Evolutionary conservation across 1,140 invertebrate genomes (phyloP).

Genomic region (Microvelia longipes): DNA sequence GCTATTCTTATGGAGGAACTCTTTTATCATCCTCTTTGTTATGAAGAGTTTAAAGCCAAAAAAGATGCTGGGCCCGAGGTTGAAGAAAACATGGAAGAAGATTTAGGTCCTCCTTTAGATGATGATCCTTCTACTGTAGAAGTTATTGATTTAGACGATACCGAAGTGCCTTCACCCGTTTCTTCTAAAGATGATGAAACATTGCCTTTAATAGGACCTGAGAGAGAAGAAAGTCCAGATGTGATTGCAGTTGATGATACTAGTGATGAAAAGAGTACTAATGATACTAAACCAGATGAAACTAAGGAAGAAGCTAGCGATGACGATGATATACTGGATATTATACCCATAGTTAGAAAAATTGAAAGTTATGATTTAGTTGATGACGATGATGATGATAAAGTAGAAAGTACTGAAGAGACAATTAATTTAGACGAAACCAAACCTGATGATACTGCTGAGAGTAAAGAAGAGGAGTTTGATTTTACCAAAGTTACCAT

Average conservation of each 20-base stretch:
- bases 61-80: not conserved
- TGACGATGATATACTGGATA: constrained; percentile 13
- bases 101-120: not conserved
- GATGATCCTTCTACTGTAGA: not conserved
- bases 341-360: constrained; percentile 8
- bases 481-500: constrained; percentile 7
- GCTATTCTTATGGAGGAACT: constrained; percentile 60
- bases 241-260: not conserved
- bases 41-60: constrained; percentile 69
- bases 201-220: not conserved
- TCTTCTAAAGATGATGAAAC: not conserved
- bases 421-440: constrained; percentile 1
- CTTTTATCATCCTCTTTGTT: constrained; percentile 80
- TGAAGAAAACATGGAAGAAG: not conserved
- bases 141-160: not conserved
- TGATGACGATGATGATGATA: constrained; percentile 10
- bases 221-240: not conserved
- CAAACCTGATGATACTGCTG: not conserved
- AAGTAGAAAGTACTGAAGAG: not conserved
- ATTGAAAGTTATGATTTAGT: constrained; percentile 12
- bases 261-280: not conserved
- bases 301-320: not conserved
- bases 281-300: not conserved
- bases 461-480: not conserved
- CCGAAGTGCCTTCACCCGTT: not conserved